A percentile compares a stretch with the other conserved stretches of the same genome.
Conservation (phyloP, 2,888 invertebrate species). For the Ditula angustiorana region DNA sequence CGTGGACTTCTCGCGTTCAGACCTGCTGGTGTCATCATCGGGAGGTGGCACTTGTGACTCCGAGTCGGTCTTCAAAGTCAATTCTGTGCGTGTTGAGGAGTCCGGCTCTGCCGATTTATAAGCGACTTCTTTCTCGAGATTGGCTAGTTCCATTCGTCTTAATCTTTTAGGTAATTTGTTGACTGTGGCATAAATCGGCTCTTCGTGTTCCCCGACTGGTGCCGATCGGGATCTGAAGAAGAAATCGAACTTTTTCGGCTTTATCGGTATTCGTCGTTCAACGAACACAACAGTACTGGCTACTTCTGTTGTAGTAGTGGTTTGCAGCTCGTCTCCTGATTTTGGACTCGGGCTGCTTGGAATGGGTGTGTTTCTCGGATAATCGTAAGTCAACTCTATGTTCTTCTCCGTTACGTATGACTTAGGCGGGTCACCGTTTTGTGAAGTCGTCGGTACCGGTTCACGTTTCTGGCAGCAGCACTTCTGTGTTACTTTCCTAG, state of each 20-base stretch:
- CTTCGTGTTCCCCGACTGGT: slow-evolving; percentile 79
- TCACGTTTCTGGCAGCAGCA: slow-evolving; percentile 74
- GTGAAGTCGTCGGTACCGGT: slow-evolving; percentile 51
- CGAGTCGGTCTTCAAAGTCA: slow-evolving; percentile 75
- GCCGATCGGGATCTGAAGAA: slow-evolving; percentile 82
- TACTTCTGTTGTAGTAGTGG: slow-evolving; percentile 81
- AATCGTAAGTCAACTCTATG: slow-evolving; percentile 81
- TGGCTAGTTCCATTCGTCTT: slow-evolving; percentile 76
- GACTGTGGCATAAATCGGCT: slow-evolving; percentile 82
- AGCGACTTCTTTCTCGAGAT: slow-evolving; percentile 79
- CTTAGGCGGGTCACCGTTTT: slow-evolving; percentile 61
- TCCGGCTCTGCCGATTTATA: slow-evolving; percentile 75
- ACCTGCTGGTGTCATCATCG: slow-evolving; percentile 79
- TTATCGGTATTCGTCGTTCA: slow-evolving; percentile 77
- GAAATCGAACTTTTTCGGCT: slow-evolving; percentile 79
- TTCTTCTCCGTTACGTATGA: slow-evolving; percentile 82
- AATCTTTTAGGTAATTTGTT: slow-evolving; percentile 82
- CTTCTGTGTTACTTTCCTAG: slow-evolving; percentile 72
- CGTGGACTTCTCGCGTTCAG: slow-evolving; percentile 75
- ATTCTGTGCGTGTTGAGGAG: slow-evolving; percentile 74
- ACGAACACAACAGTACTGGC: slow-evolving; percentile 83
- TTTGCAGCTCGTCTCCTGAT: slow-evolving; percentile 63
- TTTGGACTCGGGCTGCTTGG: slow-evolving; percentile 65
- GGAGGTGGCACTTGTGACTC: slow-evolving; percentile 73
- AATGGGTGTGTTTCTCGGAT: slow-evolving; percentile 75